Conservation (phyloP, 2,797 vertebrate genomes). For the Lepidocolaptes lacrymiger region DNA sequence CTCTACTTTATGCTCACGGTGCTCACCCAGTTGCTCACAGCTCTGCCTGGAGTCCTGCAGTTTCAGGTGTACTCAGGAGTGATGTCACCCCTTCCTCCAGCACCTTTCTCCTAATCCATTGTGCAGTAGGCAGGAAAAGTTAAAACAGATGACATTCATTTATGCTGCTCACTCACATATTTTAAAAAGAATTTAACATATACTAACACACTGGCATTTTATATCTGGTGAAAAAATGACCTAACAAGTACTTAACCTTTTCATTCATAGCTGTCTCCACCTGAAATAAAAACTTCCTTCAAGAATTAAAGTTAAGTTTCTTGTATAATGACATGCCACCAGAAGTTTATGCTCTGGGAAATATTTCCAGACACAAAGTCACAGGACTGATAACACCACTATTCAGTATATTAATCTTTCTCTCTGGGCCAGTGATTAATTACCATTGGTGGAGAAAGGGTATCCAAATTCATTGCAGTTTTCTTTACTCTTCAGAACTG, state of each 20-base stretch:
- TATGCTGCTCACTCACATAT: not conserved
- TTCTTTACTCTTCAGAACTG: not conserved
- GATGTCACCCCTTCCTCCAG: not conserved
- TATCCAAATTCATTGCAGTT: not conserved
- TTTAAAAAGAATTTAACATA: not conserved
- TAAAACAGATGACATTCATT: not conserved
- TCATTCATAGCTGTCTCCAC: not conserved
- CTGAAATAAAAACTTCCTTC: not conserved
- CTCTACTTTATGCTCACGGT: fast-evolving
- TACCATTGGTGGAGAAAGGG: not conserved
- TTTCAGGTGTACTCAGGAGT: not conserved
- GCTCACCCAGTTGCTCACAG: not conserved
- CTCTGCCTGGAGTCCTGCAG: not conserved
- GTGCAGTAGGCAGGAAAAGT: not conserved
- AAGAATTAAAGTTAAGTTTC: not conserved
- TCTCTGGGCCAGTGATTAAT: not conserved
- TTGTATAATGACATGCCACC: not conserved
- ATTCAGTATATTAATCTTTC: not conserved
- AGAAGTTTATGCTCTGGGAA: not conserved
- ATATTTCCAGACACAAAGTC: not conserved
- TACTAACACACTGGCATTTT: not conserved
- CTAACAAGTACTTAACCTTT: not conserved
- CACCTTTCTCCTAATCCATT: not conserved
- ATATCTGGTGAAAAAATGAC: not conserved
- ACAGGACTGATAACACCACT: not conserved